Evolutionary conservation across 2,797 vertebrate species (phyloP).

Genomic region (Lateolabrax maculatus): DNA sequence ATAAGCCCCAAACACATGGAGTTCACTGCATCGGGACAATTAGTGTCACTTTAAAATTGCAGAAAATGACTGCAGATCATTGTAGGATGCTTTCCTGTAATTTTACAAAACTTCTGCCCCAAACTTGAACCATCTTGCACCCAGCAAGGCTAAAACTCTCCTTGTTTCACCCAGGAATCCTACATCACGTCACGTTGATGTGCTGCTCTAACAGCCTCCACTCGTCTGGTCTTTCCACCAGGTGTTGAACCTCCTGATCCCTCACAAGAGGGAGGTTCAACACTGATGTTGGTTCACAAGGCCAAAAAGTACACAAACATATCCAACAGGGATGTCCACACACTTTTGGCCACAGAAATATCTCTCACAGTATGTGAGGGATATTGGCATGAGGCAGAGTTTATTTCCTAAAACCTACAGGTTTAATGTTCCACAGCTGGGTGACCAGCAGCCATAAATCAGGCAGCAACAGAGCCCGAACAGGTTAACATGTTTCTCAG

Average conservation of each 20-base stretch:
- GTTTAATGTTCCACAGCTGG: constrained; percentile 11
- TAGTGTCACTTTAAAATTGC: background rate
- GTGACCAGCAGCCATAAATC: constrained; percentile 5
- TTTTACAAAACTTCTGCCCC: background rate
- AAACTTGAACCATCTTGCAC: background rate
- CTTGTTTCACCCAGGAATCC: background rate
- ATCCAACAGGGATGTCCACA: background rate
- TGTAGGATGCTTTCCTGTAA: background rate
- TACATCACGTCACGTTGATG: too few relatives aligned
- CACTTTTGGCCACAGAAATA: too few relatives aligned
- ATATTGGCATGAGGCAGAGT: background rate
- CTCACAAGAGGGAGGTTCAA: too few relatives aligned
- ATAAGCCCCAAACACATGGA: background rate
- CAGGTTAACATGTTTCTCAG: constrained; percentile 17
- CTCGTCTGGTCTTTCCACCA: too few relatives aligned
- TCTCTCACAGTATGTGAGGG: background rate
- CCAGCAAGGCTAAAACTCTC: too few relatives aligned
- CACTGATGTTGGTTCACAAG: too few relatives aligned
- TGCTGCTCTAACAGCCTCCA: too few relatives aligned
- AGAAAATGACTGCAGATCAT: background rate
- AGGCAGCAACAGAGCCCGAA: constrained; percentile 1
- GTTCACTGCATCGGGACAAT: background rate
- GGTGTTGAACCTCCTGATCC: background rate
- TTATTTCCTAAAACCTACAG: background rate
- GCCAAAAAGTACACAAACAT: too few relatives aligned